Conservation (phyloP, 2,888 invertebrate species). For the Parnassius orleans region DNA sequence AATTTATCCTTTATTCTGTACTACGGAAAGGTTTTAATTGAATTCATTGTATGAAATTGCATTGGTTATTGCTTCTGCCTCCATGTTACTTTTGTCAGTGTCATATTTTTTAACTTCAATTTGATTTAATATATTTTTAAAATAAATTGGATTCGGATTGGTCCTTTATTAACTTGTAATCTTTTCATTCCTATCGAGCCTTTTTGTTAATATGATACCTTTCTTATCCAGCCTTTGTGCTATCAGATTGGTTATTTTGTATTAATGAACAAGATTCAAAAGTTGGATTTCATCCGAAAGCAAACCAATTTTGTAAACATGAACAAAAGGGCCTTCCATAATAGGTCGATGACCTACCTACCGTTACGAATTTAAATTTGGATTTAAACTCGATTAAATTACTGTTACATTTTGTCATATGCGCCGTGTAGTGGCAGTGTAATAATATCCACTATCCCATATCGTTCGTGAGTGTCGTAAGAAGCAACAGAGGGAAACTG, state of each 20-base stretch:
- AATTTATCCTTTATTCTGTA: slow-evolving; percentile 30
- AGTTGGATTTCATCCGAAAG: slow-evolving; percentile 9
- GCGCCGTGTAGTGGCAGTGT: no score
- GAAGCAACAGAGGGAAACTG: no score
- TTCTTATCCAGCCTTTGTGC: slow-evolving; percentile 18
- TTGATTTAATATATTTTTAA: slow-evolving; percentile 37
- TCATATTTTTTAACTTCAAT: slow-evolving; percentile 34
- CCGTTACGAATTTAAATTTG: no score
- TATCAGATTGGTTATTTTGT: slow-evolving; percentile 21
- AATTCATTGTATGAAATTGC: neutral
- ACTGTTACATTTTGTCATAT: no score
- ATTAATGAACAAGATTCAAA: slow-evolving; percentile 23
- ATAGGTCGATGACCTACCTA: no score
- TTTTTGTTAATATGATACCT: slow-evolving; percentile 30
- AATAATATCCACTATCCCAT: no score
- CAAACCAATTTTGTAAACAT: slow-evolving; percentile 18
- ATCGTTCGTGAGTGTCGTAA: no score
- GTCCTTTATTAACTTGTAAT: slow-evolving; percentile 34
- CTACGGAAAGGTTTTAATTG: neutral
- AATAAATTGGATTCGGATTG: slow-evolving; percentile 38
- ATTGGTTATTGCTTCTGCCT: slow-evolving; percentile 26
- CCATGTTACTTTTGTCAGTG: slow-evolving; percentile 27
- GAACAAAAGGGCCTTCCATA: neutral
- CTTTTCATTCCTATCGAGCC: slow-evolving; percentile 30
- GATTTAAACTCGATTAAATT: no score